Base-by-base conservation (phyloP, 2,113 vertebrate genomes). In the Silurus meridionalis region DNA sequence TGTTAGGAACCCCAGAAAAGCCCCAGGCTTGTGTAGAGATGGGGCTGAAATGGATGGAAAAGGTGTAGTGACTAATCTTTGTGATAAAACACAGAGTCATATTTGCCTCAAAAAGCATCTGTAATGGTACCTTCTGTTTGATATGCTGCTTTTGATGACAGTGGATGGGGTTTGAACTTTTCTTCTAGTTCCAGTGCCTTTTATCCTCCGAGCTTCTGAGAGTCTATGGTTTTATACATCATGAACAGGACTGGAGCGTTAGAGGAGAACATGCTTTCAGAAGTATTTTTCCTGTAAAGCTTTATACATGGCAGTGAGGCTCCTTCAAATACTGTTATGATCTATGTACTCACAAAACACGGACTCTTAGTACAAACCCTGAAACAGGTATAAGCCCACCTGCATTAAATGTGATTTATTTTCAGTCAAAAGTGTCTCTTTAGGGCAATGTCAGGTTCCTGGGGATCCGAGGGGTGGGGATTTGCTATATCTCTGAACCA, bases 211-310 rank as follows among this genome's bases (percentile, higher is more conserved):
- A 79, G 82, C 19, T 28, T 77, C 82, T 83, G 80, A 88, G 85
- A 74, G 85, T 82, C 82, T 84, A 86, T 89, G 77, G 83, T 86
- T 82, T 83, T 89, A 84, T 87, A 63, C 82, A 87, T 86, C 85
- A 15, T 81, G 61, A 84, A 84, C 69, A 84, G 14, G 64, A 83
- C 77, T 82, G 74, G 66, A 83, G 74, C 61, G 50, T 67, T 80
- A 85, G 58, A 83, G 58, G 52, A 86, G 74, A 72, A 80, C 28
- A 6, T 67, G 46, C 60, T 71, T 64, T 77, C 60, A 60, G 48
- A 8, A 61, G 48, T 50, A 82, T 66, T 77, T 80, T 13, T 63
- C 50, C 53, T 25, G 57, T 66, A 79, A 50, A 57, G 19, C 67
- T 64, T 25, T 80, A 53, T 81, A 58, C 23, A 55, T 64, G 72